Percentiles rank a stretch among this genome's conserved stretches.
Conservation (phyloP, 2,888 invertebrate species). For the Drosophila peninsularis region DNA sequence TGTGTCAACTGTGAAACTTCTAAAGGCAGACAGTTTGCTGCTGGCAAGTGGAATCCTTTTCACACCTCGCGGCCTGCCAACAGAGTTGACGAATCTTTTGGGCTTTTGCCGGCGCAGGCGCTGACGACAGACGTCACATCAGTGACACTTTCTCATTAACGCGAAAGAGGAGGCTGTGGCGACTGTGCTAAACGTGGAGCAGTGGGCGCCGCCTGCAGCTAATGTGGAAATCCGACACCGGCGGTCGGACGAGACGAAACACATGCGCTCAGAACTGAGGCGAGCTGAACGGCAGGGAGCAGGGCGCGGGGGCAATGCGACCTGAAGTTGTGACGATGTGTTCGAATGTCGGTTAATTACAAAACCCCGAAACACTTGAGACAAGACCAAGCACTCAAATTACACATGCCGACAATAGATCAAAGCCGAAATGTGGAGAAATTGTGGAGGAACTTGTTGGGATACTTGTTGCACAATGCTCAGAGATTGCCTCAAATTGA, state of each 20-base stretch:
- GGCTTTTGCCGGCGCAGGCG: conserved; percentile 56
- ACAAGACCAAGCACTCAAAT: conserved; percentile 52
- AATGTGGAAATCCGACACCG: conserved; percentile 62
- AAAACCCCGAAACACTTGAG: conserved; percentile 68
- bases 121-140: conserved; percentile 70
- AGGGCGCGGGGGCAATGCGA: neutral
- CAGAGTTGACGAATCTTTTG: conserved; percentile 65
- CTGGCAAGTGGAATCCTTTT: conserved; percentile 17
- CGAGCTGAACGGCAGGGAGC: conserved; percentile 18
- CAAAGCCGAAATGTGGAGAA: conserved; percentile 44
- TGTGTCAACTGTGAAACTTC: conserved; percentile 37
- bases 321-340: conserved; percentile 51
- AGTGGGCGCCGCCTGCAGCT: conserved; percentile 62
- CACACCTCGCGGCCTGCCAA: conserved; percentile 43
- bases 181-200: conserved; percentile 21
- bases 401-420: conserved; percentile 56
- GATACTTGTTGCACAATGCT: conserved; percentile 3
- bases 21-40: conserved; percentile 13
- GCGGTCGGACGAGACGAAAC: conserved; percentile 48
- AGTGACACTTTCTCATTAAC: conserved; percentile 77
- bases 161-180: conserved; percentile 10
- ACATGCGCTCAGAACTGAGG: conserved; percentile 54
- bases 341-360: conserved; percentile 82
- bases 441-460: conserved; percentile 50
- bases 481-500: conserved; percentile 47